These are phyloP conservation scores for Myoxocephalus aenaeus DNA, from an alignment of 2,797 vertebrate species.

Conservation along the genomic window DNA sequence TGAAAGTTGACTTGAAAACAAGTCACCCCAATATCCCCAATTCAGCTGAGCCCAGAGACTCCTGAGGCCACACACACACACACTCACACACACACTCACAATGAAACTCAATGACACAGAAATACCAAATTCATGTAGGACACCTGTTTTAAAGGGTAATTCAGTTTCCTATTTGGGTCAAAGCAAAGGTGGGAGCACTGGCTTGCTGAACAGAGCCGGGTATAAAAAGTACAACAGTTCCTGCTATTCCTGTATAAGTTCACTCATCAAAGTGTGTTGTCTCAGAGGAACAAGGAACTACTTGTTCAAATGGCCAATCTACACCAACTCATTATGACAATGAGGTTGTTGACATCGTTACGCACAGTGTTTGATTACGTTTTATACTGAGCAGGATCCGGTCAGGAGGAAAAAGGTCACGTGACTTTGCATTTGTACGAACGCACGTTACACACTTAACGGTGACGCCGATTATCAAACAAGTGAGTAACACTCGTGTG, in stretches of 20 bases:
- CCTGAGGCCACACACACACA: neutral
- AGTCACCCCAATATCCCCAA: conserved; percentile 15
- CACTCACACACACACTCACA: conserved; percentile 7
- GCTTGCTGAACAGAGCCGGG: neutral
- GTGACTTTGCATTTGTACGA: conserved; percentile 24
- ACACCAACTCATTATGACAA: conserved; percentile 26
- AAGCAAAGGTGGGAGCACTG: neutral
- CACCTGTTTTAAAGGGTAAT: conserved; percentile 14
- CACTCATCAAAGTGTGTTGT: neutral
- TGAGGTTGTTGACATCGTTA: conserved; percentile 20
- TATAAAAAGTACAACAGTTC: neutral
- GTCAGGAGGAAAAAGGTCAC: conserved; percentile 19
- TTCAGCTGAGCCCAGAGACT: conserved; percentile 6
- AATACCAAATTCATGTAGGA: conserved; percentile 20
- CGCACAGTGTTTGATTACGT: conserved; percentile 25
- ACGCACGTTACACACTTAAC: neutral
- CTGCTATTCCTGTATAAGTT: neutral
- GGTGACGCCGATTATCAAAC: conserved; percentile 35
- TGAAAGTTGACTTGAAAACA: conserved; percentile 29
- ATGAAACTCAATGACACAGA: conserved; percentile 26
- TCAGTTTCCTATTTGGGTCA: neutral
- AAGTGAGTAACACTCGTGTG: conserved; percentile 22
- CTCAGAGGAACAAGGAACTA: conserved; percentile 17
- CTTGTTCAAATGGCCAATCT: conserved; percentile 19
- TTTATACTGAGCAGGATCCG: conserved; percentile 35